Percentiles rank a stretch among this genome's conserved stretches.
phyloP scores from a whole-genome alignment of 2,797 vertebrate genomes.

The Glossophaga mutica region DNA sequence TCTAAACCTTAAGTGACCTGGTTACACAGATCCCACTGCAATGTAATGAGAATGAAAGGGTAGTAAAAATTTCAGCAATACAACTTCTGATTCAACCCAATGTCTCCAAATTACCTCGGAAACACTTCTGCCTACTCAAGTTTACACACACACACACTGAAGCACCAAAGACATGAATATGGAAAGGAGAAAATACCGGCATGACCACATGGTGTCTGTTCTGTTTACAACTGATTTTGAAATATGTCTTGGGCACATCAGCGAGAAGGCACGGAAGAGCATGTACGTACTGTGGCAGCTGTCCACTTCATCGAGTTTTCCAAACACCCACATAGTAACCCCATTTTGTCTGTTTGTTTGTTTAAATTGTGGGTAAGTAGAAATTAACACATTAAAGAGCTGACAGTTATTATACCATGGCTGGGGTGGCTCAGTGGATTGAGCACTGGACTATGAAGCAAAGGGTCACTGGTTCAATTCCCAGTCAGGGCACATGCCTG shows the following conservation, averaged over 20 bases:
- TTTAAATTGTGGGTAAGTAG: background rate
- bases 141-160: background rate
- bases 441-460: no score
- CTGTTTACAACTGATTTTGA: background rate
- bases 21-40: background rate
- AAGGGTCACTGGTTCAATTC: no score
- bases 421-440: no score
- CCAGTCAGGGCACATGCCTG: no score
- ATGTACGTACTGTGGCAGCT: background rate
- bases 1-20: constrained; percentile 38
- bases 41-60: background rate
- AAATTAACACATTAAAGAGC: background rate
- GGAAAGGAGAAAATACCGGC: background rate
- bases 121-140: background rate
- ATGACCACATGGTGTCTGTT: background rate
- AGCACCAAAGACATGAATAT: background rate
- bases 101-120: background rate
- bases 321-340: background rate
- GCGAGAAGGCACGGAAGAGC: background rate
- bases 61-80: background rate
- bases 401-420: background rate
- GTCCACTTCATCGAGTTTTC: background rate
- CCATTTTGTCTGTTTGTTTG: background rate
- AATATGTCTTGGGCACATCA: background rate
- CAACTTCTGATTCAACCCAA: background rate